Evolutionary conservation across 2,113 vertebrate species (phyloP).

Genomic region (Melanerpes formicivorus): DNA sequence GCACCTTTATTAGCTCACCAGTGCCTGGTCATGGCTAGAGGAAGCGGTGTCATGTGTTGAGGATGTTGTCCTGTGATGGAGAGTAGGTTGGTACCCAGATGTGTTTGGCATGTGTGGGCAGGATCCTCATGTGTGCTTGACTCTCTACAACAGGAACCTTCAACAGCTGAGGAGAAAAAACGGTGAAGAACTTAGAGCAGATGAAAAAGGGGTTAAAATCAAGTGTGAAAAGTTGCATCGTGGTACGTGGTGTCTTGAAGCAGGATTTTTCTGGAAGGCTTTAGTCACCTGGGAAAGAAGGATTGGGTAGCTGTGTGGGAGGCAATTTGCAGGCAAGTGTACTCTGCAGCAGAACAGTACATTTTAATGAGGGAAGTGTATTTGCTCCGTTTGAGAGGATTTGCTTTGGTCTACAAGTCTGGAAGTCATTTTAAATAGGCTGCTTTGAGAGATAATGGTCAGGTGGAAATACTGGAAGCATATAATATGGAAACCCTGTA

Average conservation of each 20-base stretch:
- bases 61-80: background rate
- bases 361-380: conserved; percentile 66
- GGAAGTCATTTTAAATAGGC: conserved; percentile 29
- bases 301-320: conserved; percentile 61
- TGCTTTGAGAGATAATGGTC: conserved; percentile 45
- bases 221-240: conserved; percentile 24
- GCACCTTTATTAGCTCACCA: background rate
- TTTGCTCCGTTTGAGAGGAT: conserved; percentile 48
- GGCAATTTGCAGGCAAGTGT: conserved; percentile 71
- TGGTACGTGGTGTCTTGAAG: conserved; percentile 36
- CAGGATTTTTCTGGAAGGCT: conserved; percentile 69
- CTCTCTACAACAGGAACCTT: background rate
- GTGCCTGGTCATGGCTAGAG: fast-evolving
- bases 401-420: conserved; percentile 53
- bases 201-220: background rate
- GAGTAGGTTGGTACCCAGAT: background rate
- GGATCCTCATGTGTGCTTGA: background rate
- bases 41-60: background rate
- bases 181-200: background rate
- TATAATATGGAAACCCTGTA: background rate
- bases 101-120: fast-evolving
- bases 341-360: conserved; percentile 68
- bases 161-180: background rate
- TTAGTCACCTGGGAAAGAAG: conserved; percentile 69
- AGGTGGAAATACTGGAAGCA: conserved; percentile 29